Base-by-base conservation (phyloP, 2,888 invertebrate genomes). In the Adelognathus sp. region DNA sequence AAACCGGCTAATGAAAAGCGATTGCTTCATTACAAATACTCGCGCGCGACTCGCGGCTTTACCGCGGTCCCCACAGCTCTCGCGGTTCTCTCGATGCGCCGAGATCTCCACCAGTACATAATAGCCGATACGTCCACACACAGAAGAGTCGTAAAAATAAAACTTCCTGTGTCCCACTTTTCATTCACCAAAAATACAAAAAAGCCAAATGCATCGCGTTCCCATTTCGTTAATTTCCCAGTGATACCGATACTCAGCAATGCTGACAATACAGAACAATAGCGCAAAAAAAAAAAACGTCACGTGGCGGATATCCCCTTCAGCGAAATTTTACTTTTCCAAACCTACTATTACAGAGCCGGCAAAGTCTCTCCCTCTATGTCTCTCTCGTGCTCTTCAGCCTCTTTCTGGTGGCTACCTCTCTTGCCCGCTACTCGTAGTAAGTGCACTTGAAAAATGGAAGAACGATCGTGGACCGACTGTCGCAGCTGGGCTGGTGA, bases 401-500 rank as follows among this genome's bases (percentile, higher is more conserved):
- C 56, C 50, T 70, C 46, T 18, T 36, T 46, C 63, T 52, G 31
- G 29, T n/a, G 64, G 18, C 18, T 41, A 18, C 61, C 69, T 27
- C 56, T 72, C 66, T 33, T 67, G 70, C 50, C 56, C 58, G 67
- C 52, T 58, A 75, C 71, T 81, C 72, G 74, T 81, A n/a, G 79
- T 84, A 85, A 87, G 86, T 85, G 86, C 86, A 86, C 86, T 86
- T 84, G 85, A 86, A 86, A 87, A 88, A 86, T 85, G 85, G 83
- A 85, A 86, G 85, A 84, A 85, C 82, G 82, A 80, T 78, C 79
- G 81, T 84, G 84, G 79, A 87, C 81, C 81, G 81, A 84, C 80
- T 81, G 84, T 83, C 82, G 83, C 85, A 85, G 85, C 84, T 84
- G 85, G 80, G 83, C 76, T 73, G 82, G 82, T 84, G 83, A 82